Evolutionary conservation across 2,113 vertebrate genomes (phyloP), one percentile per base, ranked within the genome.

Genomic region (Maccullochella peelii): DNA sequence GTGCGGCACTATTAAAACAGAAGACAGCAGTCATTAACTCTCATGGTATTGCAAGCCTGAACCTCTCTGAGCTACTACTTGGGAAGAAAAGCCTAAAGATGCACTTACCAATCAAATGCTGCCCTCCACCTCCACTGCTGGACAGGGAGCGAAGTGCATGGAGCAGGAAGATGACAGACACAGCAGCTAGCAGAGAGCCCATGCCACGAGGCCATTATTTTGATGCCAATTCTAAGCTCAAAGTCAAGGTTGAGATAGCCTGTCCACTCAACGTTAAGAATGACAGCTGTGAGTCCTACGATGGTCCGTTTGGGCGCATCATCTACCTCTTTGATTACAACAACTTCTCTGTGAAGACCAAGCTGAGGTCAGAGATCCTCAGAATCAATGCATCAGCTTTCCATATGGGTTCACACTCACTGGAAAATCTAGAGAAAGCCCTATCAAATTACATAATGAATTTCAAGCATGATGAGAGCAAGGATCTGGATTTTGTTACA

Each of bases 231-330:
- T 94, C 96, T 0, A n/a, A 89, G 47, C 95, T 98, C 50, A 97
- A 96, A 87, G 91, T 98, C 8, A 89, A 92, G 59, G 89, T 97
- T 20, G 95, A 96, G 71, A 85, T 97, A 15, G 86, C 95, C 0
- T 87, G 89, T 49, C 95, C 96, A 0, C 89, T 97, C 42, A 16
- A 1, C 25, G 0, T 20, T 1, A 4, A 62, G 3, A 33, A 36
- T 0, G 55, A 59, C 47, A 21, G 3, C 9, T 42, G 18, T 1
- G 79, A 86, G 10, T 4, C 57, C 8, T 5, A 1, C 10, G 25
- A 55, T 4, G 80, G 90, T 55, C 94, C 23, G 0, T 97, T 96
- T 40, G 95, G 96, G 7, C 94, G 89, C 27, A 93, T 97, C 57
- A 73, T 97, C 80, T 97, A 95, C 73, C 83, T 96, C 72, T 95